Evolutionary conservation across 2,113 vertebrate genomes (phyloP), one percentile per base, ranked within the genome.

Genomic region (Xenotilapia flavipinnis): DNA sequence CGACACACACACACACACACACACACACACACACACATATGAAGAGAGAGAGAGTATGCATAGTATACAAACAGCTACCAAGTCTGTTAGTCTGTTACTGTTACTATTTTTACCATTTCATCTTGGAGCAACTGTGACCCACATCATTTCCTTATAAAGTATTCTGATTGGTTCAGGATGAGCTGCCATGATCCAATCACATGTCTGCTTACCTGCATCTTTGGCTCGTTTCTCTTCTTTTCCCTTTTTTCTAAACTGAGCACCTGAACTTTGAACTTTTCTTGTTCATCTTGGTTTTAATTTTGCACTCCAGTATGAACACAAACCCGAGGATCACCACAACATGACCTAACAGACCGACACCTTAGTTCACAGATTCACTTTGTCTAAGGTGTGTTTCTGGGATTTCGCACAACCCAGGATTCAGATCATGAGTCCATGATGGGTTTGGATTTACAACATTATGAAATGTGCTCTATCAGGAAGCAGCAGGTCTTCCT

Each of bases 261-360:
- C 1, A 1, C n/a, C 21, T 23, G 53, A 55, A 0, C 2, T 55
- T 55, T 55, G 53, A 55, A 23, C 53, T 13, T 2, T 55, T 55
- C n/a, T 55, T 21, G n/a, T 54, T 0, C 51, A 0, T 54, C 51
- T 21, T 54, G 51, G 51, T 54, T 54, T 21, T 54, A 2, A 54
- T 54, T 1, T 23, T 54, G 53, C 0, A 0, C 53, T 23, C 3
- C n/a, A 23, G 53, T 54, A 54, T 12, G 3, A 54, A 54, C 53
- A 54, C 53, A 23, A 23, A 23, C n/a, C 0, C 6, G 10, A 23
- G 53, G 6, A 54, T 23, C 53, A 6, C 0, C 53, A 12, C 53
- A 54, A 23, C 53, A 2, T 21, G 0, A 2, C 0, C 51, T 23
- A 23, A 54, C 3, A 54, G 0, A 54, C 3, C 10, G 0, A 6